Conservation (phyloP, 2,113 vertebrate species). For the Chroicocephalus ridibundus region DNA sequence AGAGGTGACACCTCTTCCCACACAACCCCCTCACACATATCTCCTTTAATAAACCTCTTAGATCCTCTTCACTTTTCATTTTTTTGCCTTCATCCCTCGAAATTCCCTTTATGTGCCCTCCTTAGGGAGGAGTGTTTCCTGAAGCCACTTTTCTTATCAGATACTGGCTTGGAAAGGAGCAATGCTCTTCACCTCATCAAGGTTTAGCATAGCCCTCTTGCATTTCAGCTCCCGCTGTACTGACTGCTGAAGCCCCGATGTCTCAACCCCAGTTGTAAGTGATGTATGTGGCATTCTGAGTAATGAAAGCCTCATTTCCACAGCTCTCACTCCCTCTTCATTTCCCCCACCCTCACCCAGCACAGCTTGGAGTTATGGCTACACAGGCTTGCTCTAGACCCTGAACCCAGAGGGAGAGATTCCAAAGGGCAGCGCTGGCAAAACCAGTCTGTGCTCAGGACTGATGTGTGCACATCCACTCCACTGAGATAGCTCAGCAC, state of each 20-base stretch:
- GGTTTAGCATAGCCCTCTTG: background rate
- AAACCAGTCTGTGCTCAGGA: background rate
- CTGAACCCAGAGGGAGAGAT: background rate
- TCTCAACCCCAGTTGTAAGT: background rate
- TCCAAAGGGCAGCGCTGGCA: fast-evolving
- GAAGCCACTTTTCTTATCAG: background rate
- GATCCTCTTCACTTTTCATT: background rate
- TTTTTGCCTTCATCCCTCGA: background rate
- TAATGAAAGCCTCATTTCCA: background rate
- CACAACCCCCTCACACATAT: background rate
- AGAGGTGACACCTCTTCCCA: background rate
- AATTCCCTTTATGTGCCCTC: background rate
- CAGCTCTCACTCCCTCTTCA: background rate
- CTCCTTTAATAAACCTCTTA: background rate
- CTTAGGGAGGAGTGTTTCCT: background rate
- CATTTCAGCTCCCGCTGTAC: background rate
- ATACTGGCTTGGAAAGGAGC: background rate
- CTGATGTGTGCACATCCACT: background rate
- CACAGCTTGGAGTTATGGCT: background rate
- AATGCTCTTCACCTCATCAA: background rate
- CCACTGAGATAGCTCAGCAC: background rate
- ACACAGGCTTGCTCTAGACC: background rate
- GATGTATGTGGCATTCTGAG: background rate
- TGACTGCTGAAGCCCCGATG: fast-evolving
- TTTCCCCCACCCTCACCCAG: background rate